A percentile compares a stretch with the other conserved stretches of the same genome.
These are phyloP conservation scores for Thomomys bottae DNA, from an alignment of 2,113 vertebrate genomes.

Conservation along the genomic window DNA sequence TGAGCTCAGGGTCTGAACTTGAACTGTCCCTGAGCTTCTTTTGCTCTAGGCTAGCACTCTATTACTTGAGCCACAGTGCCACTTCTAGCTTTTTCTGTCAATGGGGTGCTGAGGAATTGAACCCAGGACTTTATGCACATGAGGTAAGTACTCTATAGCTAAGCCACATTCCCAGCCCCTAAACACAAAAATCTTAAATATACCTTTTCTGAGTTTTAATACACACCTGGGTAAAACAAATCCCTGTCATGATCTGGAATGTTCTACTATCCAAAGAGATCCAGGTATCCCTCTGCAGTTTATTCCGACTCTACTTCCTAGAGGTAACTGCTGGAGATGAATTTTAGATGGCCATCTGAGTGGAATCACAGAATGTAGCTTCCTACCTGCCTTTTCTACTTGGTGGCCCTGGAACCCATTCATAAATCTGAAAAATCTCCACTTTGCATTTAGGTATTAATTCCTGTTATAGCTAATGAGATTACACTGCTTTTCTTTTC, in stretches of 20 bases:
- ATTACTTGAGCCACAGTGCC: too few species aligned
- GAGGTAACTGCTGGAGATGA: too few species aligned
- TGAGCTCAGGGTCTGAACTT: too few species aligned
- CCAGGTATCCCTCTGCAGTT: background rate
- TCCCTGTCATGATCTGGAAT: fast-evolving
- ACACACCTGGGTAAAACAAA: background rate
- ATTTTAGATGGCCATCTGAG: too few species aligned
- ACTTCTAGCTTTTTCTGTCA: too few species aligned
- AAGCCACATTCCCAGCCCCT: too few species aligned
- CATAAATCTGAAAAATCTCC: background rate
- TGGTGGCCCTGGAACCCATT: background rate
- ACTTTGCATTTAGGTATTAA: background rate
- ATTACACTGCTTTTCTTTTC: background rate
- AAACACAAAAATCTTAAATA: background rate
- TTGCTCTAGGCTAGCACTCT: too few species aligned
- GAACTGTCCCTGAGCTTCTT: too few species aligned
- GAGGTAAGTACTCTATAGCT: too few species aligned
- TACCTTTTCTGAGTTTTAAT: background rate
- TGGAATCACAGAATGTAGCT: background rate
- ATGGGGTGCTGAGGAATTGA: too few species aligned
- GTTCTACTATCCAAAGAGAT: background rate
- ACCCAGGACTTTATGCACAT: too few species aligned
- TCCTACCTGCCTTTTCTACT: background rate
- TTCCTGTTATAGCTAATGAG: background rate
- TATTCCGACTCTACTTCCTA: fast-evolving